phyloP scores from a whole-genome alignment of 1,140 invertebrate species.

The Euborellia annulipes region DNA sequence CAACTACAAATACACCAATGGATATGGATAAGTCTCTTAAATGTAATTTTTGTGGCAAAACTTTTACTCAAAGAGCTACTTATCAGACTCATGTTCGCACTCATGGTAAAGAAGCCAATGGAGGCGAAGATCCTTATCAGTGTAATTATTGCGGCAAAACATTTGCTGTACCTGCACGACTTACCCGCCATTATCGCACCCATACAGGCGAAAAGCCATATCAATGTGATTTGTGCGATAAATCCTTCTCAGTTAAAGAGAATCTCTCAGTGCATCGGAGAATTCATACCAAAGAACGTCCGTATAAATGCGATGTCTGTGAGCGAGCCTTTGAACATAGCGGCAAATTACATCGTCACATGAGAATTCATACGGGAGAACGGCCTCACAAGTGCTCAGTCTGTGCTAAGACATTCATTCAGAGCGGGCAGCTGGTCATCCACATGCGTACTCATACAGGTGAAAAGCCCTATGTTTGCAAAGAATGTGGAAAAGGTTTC shows the following conservation, averaged over 20 bases:
- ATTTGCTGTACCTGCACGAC: constrained; percentile 75
- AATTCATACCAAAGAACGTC: constrained; percentile 77
- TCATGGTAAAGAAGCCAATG: constrained; percentile 35
- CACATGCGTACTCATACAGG: constrained; percentile 78
- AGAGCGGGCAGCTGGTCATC: constrained; percentile 71
- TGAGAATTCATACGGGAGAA: constrained; percentile 83
- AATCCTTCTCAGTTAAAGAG: constrained; percentile 82
- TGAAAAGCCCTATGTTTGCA: constrained; percentile 82
- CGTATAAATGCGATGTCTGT: constrained; percentile 76
- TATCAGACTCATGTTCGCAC: constrained; percentile 40
- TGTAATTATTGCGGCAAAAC: constrained; percentile 86
- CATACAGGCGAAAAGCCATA: constrained; percentile 77
- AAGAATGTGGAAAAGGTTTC: constrained; percentile 70
- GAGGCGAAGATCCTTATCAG: constrained; percentile 54
- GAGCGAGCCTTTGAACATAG: constrained; percentile 82
- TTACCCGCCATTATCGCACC: constrained; percentile 79
- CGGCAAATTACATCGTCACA: constrained; percentile 80
- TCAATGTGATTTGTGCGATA: constrained; percentile 83
- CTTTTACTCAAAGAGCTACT: constrained; percentile 37
- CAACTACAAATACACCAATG: constrained; percentile 3
- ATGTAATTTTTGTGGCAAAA: constrained; percentile 40
- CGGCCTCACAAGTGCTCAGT: constrained; percentile 85
- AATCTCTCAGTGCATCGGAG: constrained; percentile 81
- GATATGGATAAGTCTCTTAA: constrained; percentile 24
- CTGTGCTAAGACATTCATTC: constrained; percentile 81